These are phyloP conservation scores for Chorisops tibialis DNA, from an alignment of 2,888 invertebrate genomes.

Conservation along the genomic window DNA sequence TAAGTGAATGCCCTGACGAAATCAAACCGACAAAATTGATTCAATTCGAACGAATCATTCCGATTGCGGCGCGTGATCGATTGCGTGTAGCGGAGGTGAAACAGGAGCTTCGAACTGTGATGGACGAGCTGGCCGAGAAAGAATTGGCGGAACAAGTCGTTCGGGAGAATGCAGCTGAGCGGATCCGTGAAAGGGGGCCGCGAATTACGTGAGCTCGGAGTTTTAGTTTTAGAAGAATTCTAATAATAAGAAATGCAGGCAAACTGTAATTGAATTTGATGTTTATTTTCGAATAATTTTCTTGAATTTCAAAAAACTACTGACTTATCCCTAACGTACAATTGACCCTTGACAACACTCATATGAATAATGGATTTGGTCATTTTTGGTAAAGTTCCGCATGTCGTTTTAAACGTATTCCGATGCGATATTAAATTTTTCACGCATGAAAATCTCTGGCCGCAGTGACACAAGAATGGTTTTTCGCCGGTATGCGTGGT, in stretches of 20 bases:
- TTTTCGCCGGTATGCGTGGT: constrained; percentile 55
- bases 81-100: constrained; percentile 62
- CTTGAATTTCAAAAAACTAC: neutral
- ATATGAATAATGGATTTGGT: constrained; percentile 48
- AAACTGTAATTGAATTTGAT: neutral
- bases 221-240: constrained; percentile 5
- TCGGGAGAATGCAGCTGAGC: neutral
- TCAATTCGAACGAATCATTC: constrained; percentile 71
- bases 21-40: constrained; percentile 65
- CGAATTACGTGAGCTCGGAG: constrained; percentile 54
- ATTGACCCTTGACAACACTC: constrained; percentile 39
- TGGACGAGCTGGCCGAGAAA: constrained; percentile 65
- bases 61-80: constrained; percentile 66
- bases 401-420: constrained; percentile 52
- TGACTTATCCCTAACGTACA: constrained; percentile 8
- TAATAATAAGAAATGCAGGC: neutral
- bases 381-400: constrained; percentile 48
- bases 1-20: constrained; percentile 60
- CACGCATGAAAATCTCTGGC: constrained; percentile 55
- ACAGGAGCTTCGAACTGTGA: constrained; percentile 58
- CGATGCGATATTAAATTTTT: constrained; percentile 55
- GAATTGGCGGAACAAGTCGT: constrained; percentile 48
- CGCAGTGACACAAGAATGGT: constrained; percentile 55
- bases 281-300: neutral
- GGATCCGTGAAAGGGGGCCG: constrained; percentile 55